Conservation (phyloP, 2,888 invertebrate species). For the Colletes collaris region DNA sequence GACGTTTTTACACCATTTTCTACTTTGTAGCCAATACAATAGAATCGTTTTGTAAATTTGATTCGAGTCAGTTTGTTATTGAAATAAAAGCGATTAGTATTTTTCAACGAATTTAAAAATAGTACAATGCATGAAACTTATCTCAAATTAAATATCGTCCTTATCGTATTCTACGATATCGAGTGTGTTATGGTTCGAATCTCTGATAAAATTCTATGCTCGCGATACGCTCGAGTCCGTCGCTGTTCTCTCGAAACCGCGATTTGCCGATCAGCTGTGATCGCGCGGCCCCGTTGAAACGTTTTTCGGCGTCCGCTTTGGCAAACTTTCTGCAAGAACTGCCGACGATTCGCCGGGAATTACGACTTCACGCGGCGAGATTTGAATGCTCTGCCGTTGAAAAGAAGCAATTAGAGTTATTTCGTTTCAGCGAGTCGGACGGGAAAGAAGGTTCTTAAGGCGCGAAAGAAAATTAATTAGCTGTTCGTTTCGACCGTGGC, state of each 20-base stretch:
- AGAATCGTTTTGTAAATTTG: no score
- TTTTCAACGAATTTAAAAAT: no score
- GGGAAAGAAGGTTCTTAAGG: conserved; percentile 14
- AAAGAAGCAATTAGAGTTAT: conserved; percentile 46
- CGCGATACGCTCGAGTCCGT: no score
- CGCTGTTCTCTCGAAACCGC: not conserved
- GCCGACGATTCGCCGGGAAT: conserved; percentile 18
- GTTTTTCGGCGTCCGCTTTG: conserved; percentile 8
- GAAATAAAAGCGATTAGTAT: no score
- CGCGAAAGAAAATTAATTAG: conserved; percentile 37
- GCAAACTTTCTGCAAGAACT: conserved; percentile 22
- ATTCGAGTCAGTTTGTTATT: no score
- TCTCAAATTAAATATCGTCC: no score
- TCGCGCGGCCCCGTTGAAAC: not conserved
- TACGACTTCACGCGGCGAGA: conserved; percentile 26
- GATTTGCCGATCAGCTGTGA: conserved; percentile 16
- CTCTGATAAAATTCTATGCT: no score
- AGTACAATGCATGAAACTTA: no score
- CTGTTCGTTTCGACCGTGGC: conserved; percentile 3
- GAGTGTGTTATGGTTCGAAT: no score
- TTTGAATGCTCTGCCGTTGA: conserved; percentile 23
- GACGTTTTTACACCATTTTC: no score
- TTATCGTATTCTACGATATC: no score
- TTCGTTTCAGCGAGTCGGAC: conserved; percentile 21
- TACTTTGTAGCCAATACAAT: no score